phyloP scores from a whole-genome alignment of 2,888 invertebrate species.

The Ophion obscuratus region DNA sequence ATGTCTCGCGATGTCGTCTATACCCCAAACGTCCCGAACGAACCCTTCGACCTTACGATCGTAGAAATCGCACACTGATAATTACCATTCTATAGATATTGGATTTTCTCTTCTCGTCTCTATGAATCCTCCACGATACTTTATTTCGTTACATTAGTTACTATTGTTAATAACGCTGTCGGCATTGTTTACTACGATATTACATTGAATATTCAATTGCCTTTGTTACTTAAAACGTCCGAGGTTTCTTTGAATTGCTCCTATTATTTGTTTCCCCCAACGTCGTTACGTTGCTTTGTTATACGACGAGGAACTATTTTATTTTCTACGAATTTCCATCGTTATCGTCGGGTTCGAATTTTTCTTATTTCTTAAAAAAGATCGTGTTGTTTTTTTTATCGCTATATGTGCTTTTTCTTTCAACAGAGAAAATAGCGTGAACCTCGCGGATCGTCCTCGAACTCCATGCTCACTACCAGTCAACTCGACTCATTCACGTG shows the following conservation, averaged over 20 bases:
- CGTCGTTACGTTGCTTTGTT: slow-evolving; percentile 13
- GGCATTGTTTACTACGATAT: no score
- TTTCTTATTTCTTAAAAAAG: slow-evolving; percentile 3
- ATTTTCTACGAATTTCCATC: slow-evolving; percentile 22
- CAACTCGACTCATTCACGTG: slow-evolving; percentile 72
- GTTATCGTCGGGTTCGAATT: slow-evolving; percentile 39
- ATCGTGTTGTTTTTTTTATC: slow-evolving; percentile 30
- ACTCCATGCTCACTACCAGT: slow-evolving; percentile 77
- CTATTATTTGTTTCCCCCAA: neutral
- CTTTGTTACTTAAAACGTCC: neutral
- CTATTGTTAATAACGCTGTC: neutral
- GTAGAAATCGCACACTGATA: slow-evolving; percentile 8
- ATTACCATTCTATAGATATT: slow-evolving; percentile 9
- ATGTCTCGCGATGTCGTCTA: slow-evolving; percentile 37
- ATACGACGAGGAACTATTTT: slow-evolving; percentile 51
- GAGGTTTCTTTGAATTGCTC: slow-evolving; percentile 10
- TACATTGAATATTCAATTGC: no score
- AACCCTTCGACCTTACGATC: slow-evolving; percentile 5
- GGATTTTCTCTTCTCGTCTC: neutral
- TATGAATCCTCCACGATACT: neutral
- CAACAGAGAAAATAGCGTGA: slow-evolving; percentile 68
- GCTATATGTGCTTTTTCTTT: slow-evolving; percentile 47
- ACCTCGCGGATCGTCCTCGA: slow-evolving; percentile 71
- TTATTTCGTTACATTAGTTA: slow-evolving; percentile 5
- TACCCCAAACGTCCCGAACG: slow-evolving; percentile 37